Percentiles rank a stretch among this genome's conserved stretches.
phyloP scores from a whole-genome alignment of 1,140 invertebrate genomes.

The Eriocheir sinensis region DNA sequence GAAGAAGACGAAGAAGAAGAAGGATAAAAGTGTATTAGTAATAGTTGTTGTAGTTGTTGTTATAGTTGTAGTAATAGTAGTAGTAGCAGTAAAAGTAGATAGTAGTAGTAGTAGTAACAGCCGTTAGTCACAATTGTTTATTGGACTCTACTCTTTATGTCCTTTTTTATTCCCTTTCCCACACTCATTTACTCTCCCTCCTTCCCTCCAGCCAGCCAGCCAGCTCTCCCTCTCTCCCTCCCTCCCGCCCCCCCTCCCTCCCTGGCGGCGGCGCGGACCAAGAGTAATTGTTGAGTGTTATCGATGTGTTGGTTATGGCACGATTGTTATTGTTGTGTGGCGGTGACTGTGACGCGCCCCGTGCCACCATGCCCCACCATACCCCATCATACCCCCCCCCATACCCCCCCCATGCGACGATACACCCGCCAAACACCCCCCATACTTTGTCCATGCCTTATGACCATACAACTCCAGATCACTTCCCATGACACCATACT shows the following conservation, averaged over 20 bases:
- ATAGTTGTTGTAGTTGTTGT: background rate
- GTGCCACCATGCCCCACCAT: background rate
- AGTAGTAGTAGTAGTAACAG: background rate
- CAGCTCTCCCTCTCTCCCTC: background rate
- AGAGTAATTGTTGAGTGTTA: slow-evolving; percentile 60
- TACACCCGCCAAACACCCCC: too few species aligned
- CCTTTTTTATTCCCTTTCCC: background rate
- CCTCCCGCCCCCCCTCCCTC: background rate
- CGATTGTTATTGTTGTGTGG: slow-evolving; percentile 40
- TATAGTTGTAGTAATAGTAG: background rate
- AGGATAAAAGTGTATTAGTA: background rate
- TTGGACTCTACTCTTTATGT: background rate
- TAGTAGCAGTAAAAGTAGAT: slow-evolving; percentile 1
- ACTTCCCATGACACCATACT: too few species aligned
- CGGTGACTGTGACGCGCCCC: background rate
- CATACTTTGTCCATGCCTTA: too few species aligned
- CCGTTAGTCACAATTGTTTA: too few species aligned
- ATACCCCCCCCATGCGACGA: background rate
- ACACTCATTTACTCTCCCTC: background rate
- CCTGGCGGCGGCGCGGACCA: slow-evolving; percentile 25
- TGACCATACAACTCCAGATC: background rate
- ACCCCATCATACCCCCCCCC: background rate
- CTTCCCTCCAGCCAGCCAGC: background rate
- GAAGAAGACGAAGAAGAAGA: background rate
- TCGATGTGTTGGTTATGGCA: slow-evolving; percentile 55